A percentile compares a stretch with the other conserved stretches of the same genome.
Conservation (phyloP, 2,888 invertebrate species). For the Vannuccia rotundouncinata region DNA sequence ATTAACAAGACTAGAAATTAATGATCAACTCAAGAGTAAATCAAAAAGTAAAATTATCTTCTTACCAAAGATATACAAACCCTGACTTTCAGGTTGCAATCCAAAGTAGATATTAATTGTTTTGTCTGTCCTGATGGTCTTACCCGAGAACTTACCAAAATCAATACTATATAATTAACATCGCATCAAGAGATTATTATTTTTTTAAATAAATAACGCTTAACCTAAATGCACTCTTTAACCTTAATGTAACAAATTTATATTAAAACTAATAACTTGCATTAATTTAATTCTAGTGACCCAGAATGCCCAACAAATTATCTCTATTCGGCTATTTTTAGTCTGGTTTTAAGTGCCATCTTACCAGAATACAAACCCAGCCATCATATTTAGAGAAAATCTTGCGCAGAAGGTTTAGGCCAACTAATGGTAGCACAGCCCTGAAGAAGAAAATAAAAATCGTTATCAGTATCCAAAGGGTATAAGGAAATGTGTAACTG, state of each 20-base stretch:
- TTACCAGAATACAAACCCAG: conserved; percentile 21
- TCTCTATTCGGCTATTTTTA: neutral
- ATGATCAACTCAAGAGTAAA: no score
- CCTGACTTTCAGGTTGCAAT: neutral
- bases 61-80: conserved; percentile 26
- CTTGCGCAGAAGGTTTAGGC: conserved; percentile 6
- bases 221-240: no score
- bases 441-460: conserved; percentile 24
- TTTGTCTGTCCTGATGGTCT: no score
- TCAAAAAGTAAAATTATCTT: neutral
- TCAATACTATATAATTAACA: no score
- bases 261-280: no score
- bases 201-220: no score
- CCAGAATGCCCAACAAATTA: neutral
- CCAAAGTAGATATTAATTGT: no score
- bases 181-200: no score
- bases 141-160: no score
- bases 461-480: neutral
- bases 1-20: no score
- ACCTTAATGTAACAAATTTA: no score
- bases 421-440: conserved; percentile 14
- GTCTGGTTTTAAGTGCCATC: neutral
- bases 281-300: no score
- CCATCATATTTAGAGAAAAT: conserved; percentile 9
- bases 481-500: neutral